phyloP scores from a whole-genome alignment of 2,113 vertebrate species.

The Neofelis nebulosa region DNA sequence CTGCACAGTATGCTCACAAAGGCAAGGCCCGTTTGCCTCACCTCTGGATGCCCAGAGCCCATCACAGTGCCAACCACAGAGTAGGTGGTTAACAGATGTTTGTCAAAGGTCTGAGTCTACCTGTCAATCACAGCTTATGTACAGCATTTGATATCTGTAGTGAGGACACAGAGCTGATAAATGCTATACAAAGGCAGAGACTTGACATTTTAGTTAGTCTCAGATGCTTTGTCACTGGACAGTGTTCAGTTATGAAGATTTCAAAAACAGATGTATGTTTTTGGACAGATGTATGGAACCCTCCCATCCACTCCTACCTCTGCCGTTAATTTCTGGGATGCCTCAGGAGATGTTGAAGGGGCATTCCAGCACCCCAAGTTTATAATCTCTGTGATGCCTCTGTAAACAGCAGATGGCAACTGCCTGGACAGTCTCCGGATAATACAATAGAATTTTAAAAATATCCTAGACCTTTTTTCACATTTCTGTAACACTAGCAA shows the following conservation, averaged over 20 bases:
- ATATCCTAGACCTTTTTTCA: neutral
- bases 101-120: neutral
- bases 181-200: conserved; percentile 15
- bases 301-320: neutral
- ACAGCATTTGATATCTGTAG: neutral
- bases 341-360: neutral
- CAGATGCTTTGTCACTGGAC: conserved; percentile 12
- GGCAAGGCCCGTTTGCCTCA: neutral
- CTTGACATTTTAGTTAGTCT: conserved; percentile 43
- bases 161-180: neutral
- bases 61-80: neutral
- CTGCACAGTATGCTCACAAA: neutral
- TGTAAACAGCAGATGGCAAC: neutral
- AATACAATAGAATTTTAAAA: neutral
- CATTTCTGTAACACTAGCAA: neutral
- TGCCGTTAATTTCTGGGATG: neutral
- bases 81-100: neutral
- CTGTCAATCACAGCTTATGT: neutral
- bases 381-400: neutral
- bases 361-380: neutral
- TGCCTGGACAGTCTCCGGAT: neutral
- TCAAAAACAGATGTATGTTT: neutral
- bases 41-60: neutral
- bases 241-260: neutral
- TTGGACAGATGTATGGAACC: neutral